Percentiles rank a stretch among this genome's conserved stretches.
These are phyloP conservation scores for Carduelis carduelis DNA, from an alignment of 2,797 vertebrate genomes.

Conservation along the genomic window DNA sequence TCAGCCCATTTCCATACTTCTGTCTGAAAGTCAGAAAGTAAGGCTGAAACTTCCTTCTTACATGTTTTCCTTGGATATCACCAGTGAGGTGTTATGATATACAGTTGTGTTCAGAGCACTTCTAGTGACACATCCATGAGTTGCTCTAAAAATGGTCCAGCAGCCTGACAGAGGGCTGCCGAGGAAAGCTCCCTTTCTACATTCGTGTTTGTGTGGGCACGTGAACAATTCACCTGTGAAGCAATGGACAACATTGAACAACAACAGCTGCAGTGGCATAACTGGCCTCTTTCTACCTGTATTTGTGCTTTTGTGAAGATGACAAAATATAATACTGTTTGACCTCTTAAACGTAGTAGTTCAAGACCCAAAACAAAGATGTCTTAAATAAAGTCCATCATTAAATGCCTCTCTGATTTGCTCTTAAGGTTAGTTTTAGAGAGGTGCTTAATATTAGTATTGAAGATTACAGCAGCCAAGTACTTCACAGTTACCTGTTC, in stretches of 20 bases:
- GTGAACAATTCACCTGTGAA: neutral
- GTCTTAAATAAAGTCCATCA: neutral
- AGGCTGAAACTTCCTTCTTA: neutral
- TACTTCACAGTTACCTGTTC: neutral
- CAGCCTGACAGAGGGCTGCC: neutral
- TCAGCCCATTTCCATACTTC: neutral
- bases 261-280: neutral
- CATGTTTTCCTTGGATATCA: neutral
- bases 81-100: neutral
- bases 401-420: neutral
- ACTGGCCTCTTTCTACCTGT: neutral
- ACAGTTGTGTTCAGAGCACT: neutral
- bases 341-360: neutral
- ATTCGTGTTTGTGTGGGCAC: accelerated
- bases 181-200: neutral
- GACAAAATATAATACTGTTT: neutral
- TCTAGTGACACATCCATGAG: neutral
- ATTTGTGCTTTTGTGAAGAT: neutral
- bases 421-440: neutral
- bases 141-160: neutral
- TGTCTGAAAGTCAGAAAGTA: neutral
- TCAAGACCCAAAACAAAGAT: neutral
- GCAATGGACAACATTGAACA: accelerated
- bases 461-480: neutral
- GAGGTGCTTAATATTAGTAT: neutral